Evolutionary conservation across 2,113 vertebrate species (phyloP), one percentile per base, ranked within the genome.

Genomic region (Myotis lucifugus): DNA sequence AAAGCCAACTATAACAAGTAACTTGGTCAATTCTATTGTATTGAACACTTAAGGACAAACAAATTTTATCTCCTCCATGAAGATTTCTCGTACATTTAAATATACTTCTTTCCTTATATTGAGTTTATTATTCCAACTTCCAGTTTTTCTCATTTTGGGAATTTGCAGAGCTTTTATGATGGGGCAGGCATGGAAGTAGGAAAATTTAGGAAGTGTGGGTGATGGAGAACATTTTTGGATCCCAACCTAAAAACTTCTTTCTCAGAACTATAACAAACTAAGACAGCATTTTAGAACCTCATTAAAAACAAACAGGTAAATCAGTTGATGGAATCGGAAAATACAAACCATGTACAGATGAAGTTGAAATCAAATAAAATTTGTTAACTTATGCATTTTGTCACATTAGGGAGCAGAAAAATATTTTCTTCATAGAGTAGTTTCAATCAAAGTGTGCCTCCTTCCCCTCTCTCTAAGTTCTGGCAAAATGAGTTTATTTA

Each of bases 281-380:
- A 9, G 56, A 70, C 2, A 89, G 52, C 13, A 66, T 66, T 72
- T 77, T 82, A 95, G 52, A 95, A 73, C n/a, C 17, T 70, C 2
- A 72, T 46, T 56, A 32, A 52, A 61, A 13, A 76, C 21, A 77
- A 12, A 66, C 3, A 52, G 15, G 2, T n/a, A 76, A 54, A 8
- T 59, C 27, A 40, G 9, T 27, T 85, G 29, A 32, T 48, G 32
- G 27, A 83, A 83, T 54, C 32, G 46, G 25, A 67, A 93, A 93
- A 25, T 6, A 40, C 42, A 88, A 83, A 48, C 19, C 27, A 64
- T 8, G 6, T 34, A 64, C 8, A 67, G 15, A 46, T 86, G 7
- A 88, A 83, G 50, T 69, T 81, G 91, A 85, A 90, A 25, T 70
- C 34, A 91, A 66, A 42, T 21, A 87, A 83, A 69, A 61, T 54